Evolutionary conservation across 2,113 vertebrate genomes (phyloP).

Genomic region (Calypte anna): DNA sequence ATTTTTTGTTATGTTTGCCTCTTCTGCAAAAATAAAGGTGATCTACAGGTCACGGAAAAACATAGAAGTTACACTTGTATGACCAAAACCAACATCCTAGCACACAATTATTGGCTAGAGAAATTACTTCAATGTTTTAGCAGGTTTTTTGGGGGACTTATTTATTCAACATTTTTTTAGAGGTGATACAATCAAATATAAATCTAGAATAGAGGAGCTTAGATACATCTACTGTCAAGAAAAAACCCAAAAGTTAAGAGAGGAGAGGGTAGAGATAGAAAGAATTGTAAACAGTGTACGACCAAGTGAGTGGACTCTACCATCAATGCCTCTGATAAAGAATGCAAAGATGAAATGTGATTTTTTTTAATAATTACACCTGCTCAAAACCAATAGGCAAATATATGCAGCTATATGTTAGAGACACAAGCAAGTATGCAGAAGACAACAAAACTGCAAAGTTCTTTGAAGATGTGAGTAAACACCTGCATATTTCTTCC

Average conservation of each 20-base stretch:
- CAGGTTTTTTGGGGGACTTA: not conserved
- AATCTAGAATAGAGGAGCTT: not conserved
- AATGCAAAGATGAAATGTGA: not conserved
- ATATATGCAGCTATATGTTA: not conserved
- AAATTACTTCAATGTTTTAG: not conserved
- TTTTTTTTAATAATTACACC: not conserved
- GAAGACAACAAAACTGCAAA: not conserved
- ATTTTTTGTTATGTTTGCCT: not conserved
- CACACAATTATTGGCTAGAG: not conserved
- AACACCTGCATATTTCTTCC: not conserved
- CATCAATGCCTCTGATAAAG: not conserved
- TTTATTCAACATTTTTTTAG: no score
- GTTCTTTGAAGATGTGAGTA: not conserved
- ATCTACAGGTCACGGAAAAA: not conserved
- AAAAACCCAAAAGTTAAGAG: no score
- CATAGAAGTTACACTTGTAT: not conserved
- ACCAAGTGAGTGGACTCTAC: not conserved
- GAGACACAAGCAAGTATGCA: not conserved
- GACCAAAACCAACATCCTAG: not conserved
- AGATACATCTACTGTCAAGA: not conserved
- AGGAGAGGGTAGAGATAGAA: not conserved
- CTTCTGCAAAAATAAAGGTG: not conserved
- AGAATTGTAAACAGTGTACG: not conserved
- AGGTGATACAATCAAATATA: not conserved
- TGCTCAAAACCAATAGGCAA: not conserved